These are phyloP conservation scores for Alectura lathami DNA, from an alignment of 2,113 vertebrate genomes.

Conservation along the genomic window DNA sequence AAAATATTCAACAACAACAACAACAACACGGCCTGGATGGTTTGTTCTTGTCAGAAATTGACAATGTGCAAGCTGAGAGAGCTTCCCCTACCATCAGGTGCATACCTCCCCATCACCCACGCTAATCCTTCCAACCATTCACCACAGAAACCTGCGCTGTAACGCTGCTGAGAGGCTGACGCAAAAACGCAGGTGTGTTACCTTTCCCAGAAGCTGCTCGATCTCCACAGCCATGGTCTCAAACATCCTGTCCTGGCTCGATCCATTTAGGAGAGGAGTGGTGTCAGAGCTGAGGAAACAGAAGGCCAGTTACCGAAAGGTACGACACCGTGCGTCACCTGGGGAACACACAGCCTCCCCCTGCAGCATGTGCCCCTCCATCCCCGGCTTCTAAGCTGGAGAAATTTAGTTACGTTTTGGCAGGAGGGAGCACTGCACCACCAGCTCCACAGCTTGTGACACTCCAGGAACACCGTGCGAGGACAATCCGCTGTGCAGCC, in stretches of 20 bases:
- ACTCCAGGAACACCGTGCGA: not conserved
- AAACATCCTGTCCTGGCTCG: conserved; percentile 98
- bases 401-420: not conserved
- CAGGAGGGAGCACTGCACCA: not conserved
- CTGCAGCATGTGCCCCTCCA: accelerated
- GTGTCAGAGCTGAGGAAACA: conserved; percentile 88
- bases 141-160: accelerated
- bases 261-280: conserved; percentile 94
- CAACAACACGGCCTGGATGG: not conserved
- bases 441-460: not conserved
- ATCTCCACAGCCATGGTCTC: conserved; percentile 99
- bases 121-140: accelerated
- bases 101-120: not conserved
- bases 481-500: not conserved
- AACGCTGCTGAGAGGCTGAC: accelerated
- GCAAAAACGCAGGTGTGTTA: conserved; percentile 59
- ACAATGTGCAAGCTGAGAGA: not conserved
- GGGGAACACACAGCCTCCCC: not conserved
- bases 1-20: not conserved
- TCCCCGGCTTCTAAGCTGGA: not conserved
- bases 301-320: conserved; percentile 19
- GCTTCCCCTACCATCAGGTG: accelerated
- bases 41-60: not conserved
- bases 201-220: conserved; percentile 95
- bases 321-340: not conserved